Percentiles rank a stretch among this genome's conserved stretches.
Evolutionary conservation across 2,797 vertebrate species (phyloP).

Genomic region (Dendrocincla fuliginosa): DNA sequence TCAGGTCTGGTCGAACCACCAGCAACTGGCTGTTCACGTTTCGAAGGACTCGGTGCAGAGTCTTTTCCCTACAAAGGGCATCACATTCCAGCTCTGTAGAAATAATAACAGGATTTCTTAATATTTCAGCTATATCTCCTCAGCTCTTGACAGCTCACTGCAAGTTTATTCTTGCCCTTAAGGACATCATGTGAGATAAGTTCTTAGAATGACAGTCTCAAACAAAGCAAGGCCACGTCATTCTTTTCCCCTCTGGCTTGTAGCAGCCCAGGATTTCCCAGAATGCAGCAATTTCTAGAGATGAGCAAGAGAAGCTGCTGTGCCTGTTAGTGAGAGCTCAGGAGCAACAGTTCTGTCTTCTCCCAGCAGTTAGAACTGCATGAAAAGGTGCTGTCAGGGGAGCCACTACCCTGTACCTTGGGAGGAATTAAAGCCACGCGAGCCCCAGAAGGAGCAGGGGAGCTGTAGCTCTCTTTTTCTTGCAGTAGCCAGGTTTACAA

Average conservation of each 20-base stretch:
- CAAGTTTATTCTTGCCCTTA: neutral
- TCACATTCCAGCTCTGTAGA: conserved; percentile 49
- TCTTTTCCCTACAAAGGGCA: neutral
- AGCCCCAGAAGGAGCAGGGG: neutral
- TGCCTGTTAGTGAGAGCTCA: neutral
- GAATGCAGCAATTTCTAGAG: neutral
- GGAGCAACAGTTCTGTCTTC: neutral
- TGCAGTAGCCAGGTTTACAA: neutral
- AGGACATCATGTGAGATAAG: neutral
- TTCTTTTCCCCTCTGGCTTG: neutral
- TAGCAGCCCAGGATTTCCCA: neutral
- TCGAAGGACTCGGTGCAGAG: conserved; percentile 5
- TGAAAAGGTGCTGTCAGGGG: neutral
- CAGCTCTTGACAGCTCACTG: neutral
- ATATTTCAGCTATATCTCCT: neutral
- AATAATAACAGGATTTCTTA: neutral
- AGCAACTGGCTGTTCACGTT: conserved; percentile 36
- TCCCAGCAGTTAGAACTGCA: neutral
- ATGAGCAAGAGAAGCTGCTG: neutral
- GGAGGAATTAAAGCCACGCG: neutral
- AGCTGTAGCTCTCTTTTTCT: neutral
- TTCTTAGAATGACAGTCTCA: neutral
- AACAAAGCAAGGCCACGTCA: neutral
- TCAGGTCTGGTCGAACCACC: conserved; percentile 1
- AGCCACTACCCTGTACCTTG: neutral